Evolutionary conservation across 2,113 vertebrate species (phyloP).

Genomic region (Acrocephalus kingi): DNA sequence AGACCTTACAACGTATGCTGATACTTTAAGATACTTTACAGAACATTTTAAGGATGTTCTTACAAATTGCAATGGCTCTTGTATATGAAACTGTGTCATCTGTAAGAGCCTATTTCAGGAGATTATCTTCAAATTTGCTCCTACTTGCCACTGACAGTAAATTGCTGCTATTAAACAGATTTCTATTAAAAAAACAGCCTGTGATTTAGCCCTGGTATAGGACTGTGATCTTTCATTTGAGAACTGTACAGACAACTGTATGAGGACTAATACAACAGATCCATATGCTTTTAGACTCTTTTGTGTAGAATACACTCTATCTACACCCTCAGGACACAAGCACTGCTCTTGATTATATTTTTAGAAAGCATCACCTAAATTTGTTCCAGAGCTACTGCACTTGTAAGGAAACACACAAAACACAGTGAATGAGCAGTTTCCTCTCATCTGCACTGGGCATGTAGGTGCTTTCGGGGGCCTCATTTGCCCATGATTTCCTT

Average conservation of each 20-base stretch:
- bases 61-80: background rate
- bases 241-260: background rate
- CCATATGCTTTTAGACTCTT: background rate
- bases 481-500: background rate
- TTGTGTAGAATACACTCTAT: background rate
- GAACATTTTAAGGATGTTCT: constrained; percentile 9
- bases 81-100: background rate
- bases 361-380: background rate
- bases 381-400: background rate
- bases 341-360: background rate
- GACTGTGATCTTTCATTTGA: background rate
- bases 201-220: background rate
- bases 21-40: background rate
- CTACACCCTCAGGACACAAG: background rate
- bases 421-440: background rate
- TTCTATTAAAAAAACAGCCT: background rate
- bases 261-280: background rate
- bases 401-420: background rate
- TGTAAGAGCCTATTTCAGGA: constrained; percentile 7
- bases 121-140: constrained; percentile 28
- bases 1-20: constrained; percentile 10
- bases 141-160: background rate
- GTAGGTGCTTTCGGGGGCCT: background rate
- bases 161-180: constrained; percentile 10
- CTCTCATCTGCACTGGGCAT: background rate